Conservation (phyloP, 2,797 vertebrate genomes). For the Poeciliopsis infans region DNA sequence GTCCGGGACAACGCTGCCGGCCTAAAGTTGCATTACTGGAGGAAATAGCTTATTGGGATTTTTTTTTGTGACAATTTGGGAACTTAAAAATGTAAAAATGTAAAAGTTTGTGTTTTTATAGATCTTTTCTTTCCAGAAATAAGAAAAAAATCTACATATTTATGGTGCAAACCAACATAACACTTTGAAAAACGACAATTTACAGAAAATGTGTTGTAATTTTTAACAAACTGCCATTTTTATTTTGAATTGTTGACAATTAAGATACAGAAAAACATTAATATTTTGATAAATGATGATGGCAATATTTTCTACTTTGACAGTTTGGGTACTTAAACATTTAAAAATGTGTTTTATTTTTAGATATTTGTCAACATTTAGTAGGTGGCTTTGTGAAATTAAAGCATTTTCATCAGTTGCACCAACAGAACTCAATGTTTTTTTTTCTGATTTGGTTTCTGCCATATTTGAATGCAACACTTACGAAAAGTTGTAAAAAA, state of each 20-base stretch:
- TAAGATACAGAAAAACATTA: too few relatives aligned
- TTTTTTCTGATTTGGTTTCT: not conserved
- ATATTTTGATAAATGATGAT: too few relatives aligned
- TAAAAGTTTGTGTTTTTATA: not conserved
- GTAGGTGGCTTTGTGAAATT: not conserved
- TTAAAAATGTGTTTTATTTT: too few relatives aligned
- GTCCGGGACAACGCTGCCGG: too few relatives aligned
- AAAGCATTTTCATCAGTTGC: not conserved
- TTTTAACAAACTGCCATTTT: too few relatives aligned
- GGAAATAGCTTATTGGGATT: not conserved
- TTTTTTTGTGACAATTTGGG: not conserved
- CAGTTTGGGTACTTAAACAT: too few relatives aligned
- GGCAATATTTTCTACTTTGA: too few relatives aligned
- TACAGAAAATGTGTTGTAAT: too few relatives aligned
- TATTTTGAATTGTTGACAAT: too few relatives aligned
- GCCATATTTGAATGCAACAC: not conserved
- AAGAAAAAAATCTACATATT: not conserved
- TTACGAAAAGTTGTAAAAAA: not conserved
- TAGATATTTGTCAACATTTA: too few relatives aligned
- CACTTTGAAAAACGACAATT: too few relatives aligned
- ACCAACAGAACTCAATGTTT: not conserved
- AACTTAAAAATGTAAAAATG: not conserved
- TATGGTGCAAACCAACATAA: not conserved
- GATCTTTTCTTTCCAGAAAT: not conserved
- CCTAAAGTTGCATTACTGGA: not conserved